These are phyloP conservation scores for Sandelia bainsii DNA, from an alignment of 2,797 vertebrate species.

Conservation along the genomic window DNA sequence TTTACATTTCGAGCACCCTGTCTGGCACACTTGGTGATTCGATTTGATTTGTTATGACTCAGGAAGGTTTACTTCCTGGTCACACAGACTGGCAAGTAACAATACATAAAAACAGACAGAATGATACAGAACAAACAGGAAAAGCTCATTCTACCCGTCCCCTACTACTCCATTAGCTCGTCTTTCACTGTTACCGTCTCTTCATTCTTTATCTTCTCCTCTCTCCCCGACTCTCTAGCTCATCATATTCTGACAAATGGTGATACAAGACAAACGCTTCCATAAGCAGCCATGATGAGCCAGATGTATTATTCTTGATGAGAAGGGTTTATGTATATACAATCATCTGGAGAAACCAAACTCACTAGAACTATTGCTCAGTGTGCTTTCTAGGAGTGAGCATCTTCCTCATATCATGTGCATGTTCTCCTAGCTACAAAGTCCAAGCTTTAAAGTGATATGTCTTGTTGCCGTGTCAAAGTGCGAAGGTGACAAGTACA, in stretches of 20 bases:
- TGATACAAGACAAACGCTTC: not conserved
- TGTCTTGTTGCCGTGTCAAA: conserved; percentile 21
- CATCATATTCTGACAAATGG: conserved; percentile 1
- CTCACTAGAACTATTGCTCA: conserved; percentile 12
- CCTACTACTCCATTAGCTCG: not conserved
- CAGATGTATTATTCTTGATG: not conserved
- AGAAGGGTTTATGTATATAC: not conserved
- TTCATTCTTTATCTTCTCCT: not conserved
- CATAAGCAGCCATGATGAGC: conserved; percentile 1
- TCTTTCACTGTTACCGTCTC: not conserved
- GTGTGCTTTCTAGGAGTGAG: conserved; percentile 1
- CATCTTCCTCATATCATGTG: conserved; percentile 13
- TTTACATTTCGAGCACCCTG: conserved; percentile 29
- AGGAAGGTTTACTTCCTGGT: not conserved
- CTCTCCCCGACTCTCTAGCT: not conserved
- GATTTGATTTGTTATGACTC: not conserved
- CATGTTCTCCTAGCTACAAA: not conserved
- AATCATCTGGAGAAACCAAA: conserved; percentile 4
- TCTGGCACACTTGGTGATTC: conserved; percentile 26
- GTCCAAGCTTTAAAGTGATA: not conserved
- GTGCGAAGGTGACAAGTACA: conserved; percentile 29
- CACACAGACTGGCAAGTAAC: conserved; percentile 1
- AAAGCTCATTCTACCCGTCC: not conserved
- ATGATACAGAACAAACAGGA: conserved; percentile 4
- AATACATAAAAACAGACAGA: not conserved